Percentiles rank a stretch among this genome's conserved stretches.
phyloP scores from a whole-genome alignment of 1,140 invertebrate species.

The Procambarus clarkii region DNA sequence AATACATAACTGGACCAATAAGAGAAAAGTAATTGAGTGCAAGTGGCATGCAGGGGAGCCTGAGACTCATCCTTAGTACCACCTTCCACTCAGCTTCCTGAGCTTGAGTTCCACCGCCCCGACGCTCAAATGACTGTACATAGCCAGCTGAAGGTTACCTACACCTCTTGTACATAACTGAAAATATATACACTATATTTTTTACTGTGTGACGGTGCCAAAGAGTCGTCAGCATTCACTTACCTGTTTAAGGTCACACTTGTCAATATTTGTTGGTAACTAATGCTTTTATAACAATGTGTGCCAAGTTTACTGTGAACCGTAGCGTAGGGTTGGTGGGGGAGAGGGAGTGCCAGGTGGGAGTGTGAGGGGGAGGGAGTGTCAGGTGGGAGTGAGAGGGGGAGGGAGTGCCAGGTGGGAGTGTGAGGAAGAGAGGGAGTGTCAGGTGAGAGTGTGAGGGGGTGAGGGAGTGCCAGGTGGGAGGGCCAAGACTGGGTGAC shows the following conservation, averaged over 20 bases:
- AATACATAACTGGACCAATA: not conserved
- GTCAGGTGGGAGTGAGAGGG: too few relatives aligned
- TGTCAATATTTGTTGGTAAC: not conserved
- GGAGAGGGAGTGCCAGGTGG: too few relatives aligned
- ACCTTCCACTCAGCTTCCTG: not conserved
- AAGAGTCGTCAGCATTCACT: not conserved
- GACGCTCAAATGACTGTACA: not conserved
- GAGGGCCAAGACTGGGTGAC: too few relatives aligned
- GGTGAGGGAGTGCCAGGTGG: too few relatives aligned
- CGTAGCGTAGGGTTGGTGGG: not conserved
- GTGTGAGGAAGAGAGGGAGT: too few relatives aligned
- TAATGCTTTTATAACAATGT: not conserved
- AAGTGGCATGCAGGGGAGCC: not conserved
- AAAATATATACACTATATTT: constrained; percentile 16
- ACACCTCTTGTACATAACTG: not conserved
- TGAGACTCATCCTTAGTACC: not conserved
- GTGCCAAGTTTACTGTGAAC: not conserved
- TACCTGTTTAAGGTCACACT: not conserved
- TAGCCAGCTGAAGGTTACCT: constrained; percentile 2
- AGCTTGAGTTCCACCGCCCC: too few relatives aligned
- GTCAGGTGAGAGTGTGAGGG: too few relatives aligned
- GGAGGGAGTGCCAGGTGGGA: too few relatives aligned
- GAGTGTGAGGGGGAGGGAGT: too few relatives aligned
- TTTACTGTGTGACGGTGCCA: constrained; percentile 10
- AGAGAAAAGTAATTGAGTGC: not conserved